A percentile compares a stretch with the other conserved stretches of the same genome.
Evolutionary conservation across 2,797 vertebrate genomes (phyloP).

Genomic region (Oreochromis mossambicus): DNA sequence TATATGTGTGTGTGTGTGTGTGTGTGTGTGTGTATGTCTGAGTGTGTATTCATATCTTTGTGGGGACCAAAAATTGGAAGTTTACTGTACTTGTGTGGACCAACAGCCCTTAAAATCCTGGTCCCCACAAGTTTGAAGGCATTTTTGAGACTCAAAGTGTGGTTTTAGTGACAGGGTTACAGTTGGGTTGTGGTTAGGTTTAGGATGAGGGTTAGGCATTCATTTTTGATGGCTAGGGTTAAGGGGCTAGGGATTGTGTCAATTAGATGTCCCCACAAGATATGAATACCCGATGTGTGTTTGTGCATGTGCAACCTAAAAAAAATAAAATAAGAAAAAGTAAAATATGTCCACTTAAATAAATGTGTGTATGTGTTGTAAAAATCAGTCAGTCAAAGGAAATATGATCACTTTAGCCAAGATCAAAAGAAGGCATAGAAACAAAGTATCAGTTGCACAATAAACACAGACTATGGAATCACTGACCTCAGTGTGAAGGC

Average conservation of each 20-base stretch:
- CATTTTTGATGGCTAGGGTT: not conserved
- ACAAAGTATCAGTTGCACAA: not conserved
- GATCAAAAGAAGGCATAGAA: not conserved
- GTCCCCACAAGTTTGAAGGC: rapidly evolving
- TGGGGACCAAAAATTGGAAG: not conserved
- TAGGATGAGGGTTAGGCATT: not conserved
- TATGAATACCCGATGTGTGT: rapidly evolving
- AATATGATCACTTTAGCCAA: rapidly evolving
- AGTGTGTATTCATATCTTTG: rapidly evolving
- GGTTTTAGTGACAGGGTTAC: not conserved
- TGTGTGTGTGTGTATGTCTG: rapidly evolving
- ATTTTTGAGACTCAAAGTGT: not conserved
- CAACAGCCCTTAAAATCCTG: not conserved
- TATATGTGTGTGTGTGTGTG: rapidly evolving
- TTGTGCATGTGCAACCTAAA: not conserved
- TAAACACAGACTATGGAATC: not conserved
- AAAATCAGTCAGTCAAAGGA: not conserved
- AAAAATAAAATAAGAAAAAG: not conserved
- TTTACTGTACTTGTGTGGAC: not conserved
- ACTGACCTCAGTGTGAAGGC: not conserved
- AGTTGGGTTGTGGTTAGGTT: rapidly evolving
- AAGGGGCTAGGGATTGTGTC: not conserved
- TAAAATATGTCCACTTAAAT: not conserved
- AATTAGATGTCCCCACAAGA: not conserved
- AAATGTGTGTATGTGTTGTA: not conserved